Evolutionary conservation across 2,888 invertebrate genomes (phyloP).

Genomic region (Nomada ferruginata): DNA sequence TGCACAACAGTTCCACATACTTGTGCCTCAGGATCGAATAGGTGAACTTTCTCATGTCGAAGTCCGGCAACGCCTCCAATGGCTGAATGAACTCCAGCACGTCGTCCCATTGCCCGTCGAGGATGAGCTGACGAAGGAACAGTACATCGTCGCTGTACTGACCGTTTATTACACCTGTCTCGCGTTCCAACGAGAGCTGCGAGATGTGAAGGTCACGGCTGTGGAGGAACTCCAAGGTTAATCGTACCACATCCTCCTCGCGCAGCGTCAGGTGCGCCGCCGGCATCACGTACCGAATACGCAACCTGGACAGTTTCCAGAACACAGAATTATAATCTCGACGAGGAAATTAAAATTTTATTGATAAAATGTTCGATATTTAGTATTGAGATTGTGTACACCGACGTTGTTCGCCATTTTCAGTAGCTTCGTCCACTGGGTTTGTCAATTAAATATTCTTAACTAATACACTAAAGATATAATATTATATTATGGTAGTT

Average conservation of each 20-base stretch:
- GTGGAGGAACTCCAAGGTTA: slow-evolving; percentile 94
- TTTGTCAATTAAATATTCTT: too few species aligned
- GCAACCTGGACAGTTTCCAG: slow-evolving; percentile 78
- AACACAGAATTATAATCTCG: slow-evolving; percentile 52
- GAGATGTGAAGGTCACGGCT: slow-evolving; percentile 96
- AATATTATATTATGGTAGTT: too few species aligned
- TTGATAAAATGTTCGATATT: neutral
- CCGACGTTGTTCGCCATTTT: too few species aligned
- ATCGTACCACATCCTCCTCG: slow-evolving; percentile 95
- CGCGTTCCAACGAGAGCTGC: slow-evolving; percentile 95
- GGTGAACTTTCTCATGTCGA: slow-evolving; percentile 93
- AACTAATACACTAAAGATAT: too few species aligned
- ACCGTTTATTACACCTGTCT: slow-evolving; percentile 97
- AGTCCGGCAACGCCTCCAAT: slow-evolving; percentile 91
- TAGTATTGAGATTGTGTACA: neutral
- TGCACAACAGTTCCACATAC: slow-evolving; percentile 96
- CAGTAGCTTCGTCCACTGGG: too few species aligned
- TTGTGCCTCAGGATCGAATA: slow-evolving; percentile 96
- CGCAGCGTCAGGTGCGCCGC: slow-evolving; percentile 93
- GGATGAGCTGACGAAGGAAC: slow-evolving; percentile 96
- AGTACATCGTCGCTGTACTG: slow-evolving; percentile 97
- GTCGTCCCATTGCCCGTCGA: slow-evolving; percentile 99
- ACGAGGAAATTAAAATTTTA: slow-evolving; percentile 1
- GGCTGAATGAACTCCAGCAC: slow-evolving; percentile 98
- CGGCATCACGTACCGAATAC: slow-evolving; percentile 88